Percentiles rank a stretch among this genome's conserved stretches.
Conservation (phyloP, 1,140 invertebrate genomes). For the Atta colombica region DNA sequence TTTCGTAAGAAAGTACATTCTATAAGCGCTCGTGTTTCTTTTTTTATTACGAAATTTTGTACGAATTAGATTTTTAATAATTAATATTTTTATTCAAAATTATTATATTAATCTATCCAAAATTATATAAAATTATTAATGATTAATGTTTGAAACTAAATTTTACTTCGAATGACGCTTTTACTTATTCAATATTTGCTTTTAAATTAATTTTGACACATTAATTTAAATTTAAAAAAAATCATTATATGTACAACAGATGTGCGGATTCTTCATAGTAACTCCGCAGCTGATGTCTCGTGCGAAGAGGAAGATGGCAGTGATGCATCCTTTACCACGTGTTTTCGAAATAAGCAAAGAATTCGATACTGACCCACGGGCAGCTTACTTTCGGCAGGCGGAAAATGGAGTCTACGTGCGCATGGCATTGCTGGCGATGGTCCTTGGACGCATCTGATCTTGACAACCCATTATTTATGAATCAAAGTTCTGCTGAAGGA, state of each 20-base stretch:
- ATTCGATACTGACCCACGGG: constrained; percentile 98
- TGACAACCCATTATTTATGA: background rate
- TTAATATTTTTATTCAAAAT: background rate
- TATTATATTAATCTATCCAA: background rate
- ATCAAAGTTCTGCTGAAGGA: background rate
- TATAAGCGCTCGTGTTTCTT: background rate
- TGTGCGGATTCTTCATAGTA: constrained; percentile 94
- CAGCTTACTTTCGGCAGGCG: constrained; percentile 99
- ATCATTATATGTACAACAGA: constrained; percentile 86
- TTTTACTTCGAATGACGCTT: background rate
- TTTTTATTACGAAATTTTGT: background rate
- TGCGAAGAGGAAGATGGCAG: constrained; percentile 97
- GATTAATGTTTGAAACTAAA: background rate
- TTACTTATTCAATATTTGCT: background rate
- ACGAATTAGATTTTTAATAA: background rate
- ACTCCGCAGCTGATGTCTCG: constrained; percentile 98
- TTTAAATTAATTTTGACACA: constrained; percentile 7
- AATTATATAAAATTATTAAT: background rate
- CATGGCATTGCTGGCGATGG: constrained; percentile 98
- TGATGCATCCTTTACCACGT: constrained; percentile 99
- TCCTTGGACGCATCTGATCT: constrained; percentile 89
- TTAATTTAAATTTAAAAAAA: background rate
- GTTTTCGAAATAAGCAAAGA: constrained; percentile 97
- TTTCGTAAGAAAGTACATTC: background rate
- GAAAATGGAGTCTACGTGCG: constrained; percentile 99